Percentiles rank a stretch among this genome's conserved stretches.
Evolutionary conservation across 2,888 invertebrate genomes (phyloP).

Genomic region (Stramonita haemastoma): DNA sequence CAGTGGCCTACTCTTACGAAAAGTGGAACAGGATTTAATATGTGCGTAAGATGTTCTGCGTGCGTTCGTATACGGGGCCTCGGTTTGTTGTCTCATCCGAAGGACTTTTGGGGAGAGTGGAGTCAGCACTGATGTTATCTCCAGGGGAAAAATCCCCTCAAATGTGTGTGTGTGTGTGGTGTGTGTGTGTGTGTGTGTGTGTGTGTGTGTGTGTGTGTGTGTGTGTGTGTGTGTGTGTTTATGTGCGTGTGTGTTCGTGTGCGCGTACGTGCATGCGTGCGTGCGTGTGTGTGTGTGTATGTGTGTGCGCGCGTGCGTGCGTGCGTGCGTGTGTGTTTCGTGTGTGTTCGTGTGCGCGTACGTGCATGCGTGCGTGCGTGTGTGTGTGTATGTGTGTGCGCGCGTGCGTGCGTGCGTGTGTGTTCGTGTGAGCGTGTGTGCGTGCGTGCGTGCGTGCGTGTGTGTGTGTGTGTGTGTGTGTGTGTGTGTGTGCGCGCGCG

Average conservation of each 20-base stretch:
- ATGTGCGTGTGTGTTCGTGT: not conserved
- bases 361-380: not conserved
- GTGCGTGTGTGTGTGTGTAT: not conserved
- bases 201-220: slow-evolving; percentile 10
- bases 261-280: not conserved
- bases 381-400: not conserved
- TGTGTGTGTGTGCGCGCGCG: not conserved
- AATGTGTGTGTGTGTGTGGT: no score
- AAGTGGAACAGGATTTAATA: no score
- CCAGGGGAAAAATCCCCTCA: no score
- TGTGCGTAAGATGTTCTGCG: no score
- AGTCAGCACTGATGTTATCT: no score
- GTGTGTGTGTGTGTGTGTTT: slow-evolving; percentile 6
- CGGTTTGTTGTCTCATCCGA: no score
- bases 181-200: slow-evolving; percentile 10
- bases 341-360: not conserved
- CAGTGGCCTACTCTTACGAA: no score
- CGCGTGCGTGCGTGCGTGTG: not conserved
- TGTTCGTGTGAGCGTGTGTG: not conserved
- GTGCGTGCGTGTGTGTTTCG: not conserved
- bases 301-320: not conserved
- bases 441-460: not conserved
- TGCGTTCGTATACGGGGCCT: no score
- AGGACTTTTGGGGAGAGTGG: no score
- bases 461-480: not conserved